Evolutionary conservation across 2,113 vertebrate genomes (phyloP).

Genomic region (Lates calcarifer): DNA sequence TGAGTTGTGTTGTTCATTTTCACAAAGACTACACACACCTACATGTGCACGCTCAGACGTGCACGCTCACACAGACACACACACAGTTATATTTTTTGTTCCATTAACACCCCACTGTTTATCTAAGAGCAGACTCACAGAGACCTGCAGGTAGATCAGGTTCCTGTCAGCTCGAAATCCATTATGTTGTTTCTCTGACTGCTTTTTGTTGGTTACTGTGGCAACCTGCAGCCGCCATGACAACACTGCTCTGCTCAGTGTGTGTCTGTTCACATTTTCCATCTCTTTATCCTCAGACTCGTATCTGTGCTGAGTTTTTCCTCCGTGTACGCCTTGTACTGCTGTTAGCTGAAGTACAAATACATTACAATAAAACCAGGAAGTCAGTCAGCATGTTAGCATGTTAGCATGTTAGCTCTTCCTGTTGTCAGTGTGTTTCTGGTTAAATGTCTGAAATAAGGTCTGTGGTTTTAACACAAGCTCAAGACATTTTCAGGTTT

Average conservation of each 20-base stretch:
- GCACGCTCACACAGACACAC: not conserved
- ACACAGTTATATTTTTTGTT: not conserved
- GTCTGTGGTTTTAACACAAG: too few relatives aligned
- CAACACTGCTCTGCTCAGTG: constrained; percentile 21
- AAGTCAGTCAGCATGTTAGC: too few relatives aligned
- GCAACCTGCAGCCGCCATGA: constrained; percentile 51
- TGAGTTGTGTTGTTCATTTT: constrained; percentile 31
- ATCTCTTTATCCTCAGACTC: not conserved
- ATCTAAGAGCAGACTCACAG: constrained; percentile 18
- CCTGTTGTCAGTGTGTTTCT: too few relatives aligned
- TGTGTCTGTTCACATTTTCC: not conserved
- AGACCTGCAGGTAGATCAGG: constrained; percentile 40
- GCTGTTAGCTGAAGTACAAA: too few relatives aligned
- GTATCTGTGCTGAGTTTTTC: not conserved
- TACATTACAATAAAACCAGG: too few relatives aligned
- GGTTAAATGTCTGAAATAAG: too few relatives aligned
- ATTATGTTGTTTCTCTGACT: constrained; percentile 37
- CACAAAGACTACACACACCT: constrained; percentile 9
- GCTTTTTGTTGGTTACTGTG: constrained; percentile 54
- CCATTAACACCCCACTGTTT: constrained; percentile 49
- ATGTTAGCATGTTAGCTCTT: too few relatives aligned
- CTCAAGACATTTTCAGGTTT: too few relatives aligned
- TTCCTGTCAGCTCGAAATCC: constrained; percentile 45
- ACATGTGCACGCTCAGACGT: constrained; percentile 18
- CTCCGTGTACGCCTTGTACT: not conserved